phyloP scores from a whole-genome alignment of 2,888 invertebrate species.

The Perithous albicinctus region DNA sequence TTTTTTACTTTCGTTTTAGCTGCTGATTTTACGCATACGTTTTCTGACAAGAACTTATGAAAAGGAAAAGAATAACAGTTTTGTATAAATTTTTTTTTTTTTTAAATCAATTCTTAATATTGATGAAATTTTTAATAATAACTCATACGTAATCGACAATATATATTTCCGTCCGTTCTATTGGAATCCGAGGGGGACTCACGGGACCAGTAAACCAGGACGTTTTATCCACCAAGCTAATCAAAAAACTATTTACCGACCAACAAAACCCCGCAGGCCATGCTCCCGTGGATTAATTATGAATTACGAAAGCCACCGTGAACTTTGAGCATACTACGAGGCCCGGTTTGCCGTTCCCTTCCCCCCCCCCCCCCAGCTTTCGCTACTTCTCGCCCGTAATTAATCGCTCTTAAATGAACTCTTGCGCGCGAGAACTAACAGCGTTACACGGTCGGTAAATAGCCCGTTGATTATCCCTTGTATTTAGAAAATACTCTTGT shows the following conservation, averaged over 20 bases:
- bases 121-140: too few species aligned
- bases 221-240: conserved; percentile 42
- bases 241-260: conserved; percentile 65
- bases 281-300: conserved; percentile 64
- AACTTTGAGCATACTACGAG: conserved; percentile 41
- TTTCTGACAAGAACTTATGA: too few species aligned
- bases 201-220: conserved; percentile 10
- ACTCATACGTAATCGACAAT: too few species aligned
- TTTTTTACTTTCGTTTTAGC: too few species aligned
- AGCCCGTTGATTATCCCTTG: conserved; percentile 54
- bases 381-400: conserved; percentile 49
- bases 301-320: conserved; percentile 62
- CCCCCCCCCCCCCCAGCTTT: too few species aligned
- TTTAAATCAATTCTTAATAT: too few species aligned
- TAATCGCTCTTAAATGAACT: conserved; percentile 65
- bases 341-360: background rate
- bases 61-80: too few species aligned
- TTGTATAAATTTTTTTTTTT: too few species aligned
- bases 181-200: conserved; percentile 6
- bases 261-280: conserved; percentile 58
- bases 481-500: conserved; percentile 33
- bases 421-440: conserved; percentile 53
- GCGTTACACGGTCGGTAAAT: conserved; percentile 62
- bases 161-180: background rate
- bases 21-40: too few species aligned